Evolutionary conservation across 2,797 vertebrate species (phyloP), one percentile per base, ranked within the genome.

Genomic region (Chrosomus eos): DNA sequence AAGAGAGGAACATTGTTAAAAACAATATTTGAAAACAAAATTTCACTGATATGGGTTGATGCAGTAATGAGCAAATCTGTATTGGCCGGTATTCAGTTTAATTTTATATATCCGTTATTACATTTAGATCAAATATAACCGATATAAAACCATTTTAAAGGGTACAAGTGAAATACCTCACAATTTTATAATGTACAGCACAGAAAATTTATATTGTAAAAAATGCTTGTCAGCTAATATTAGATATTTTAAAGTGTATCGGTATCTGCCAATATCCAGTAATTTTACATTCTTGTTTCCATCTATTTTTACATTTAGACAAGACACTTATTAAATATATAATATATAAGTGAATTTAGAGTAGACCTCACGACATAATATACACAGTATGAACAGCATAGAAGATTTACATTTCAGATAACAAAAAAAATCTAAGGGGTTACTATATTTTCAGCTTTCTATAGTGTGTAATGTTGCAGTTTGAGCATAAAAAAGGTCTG

Each of bases 21-120:
- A 75, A 58, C 45, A 64, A 26, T 5, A 16, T 11, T 7, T 68
- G 6, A 40, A 48, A 43, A 62, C 55, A 82, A 62, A 66, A 43
- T 92, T 93, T 94, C 88, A 95, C 94, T 81, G 19, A 28, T 19
- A 28, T 45, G 40, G 19, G n/a, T 21, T 74, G 48, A 74, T 23
- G 19, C 5, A 70, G 67, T n/a, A 70, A 70, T 71, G 13, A 72
- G 13, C 28, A 19, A 60, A 58, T 43, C 23, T 14, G 40, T 43
- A 4, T 43, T 3, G 3, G 0, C 23, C 11, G 0, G 23, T 43
- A 43, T 48, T 72, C 5, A 9, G 14, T 21, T 51, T 31, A 0
- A 19, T 73, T 48, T 51, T 10, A 31, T 18, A 28, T 7, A 45
- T 8, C 23, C 28, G 13, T 8, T 71, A 31, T 71, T 43, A 72